Evolutionary conservation across 2,797 vertebrate species (phyloP), one percentile per base, ranked within the genome.

Genomic region (Thunnus albacares): DNA sequence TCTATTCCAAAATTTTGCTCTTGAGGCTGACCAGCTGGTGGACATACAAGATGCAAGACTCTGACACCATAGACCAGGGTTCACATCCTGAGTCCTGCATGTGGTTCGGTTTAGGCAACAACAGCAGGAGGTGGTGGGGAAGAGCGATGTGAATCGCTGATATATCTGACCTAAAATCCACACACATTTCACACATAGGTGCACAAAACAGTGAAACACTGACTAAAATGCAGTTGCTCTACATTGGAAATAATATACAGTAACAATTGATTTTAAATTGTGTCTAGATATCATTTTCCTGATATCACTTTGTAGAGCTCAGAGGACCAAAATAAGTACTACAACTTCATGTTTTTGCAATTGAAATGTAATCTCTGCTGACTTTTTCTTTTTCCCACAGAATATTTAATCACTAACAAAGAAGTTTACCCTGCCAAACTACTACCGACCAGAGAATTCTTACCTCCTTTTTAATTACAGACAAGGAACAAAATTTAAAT

Each of bases 401-500:
- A 67, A 60, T 60, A 57, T 69, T 53, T 43, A 64, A 24, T 15
- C 49, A 26, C 24, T 49, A 4, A 60, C 72, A 59, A 13, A 64
- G 1, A 9, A 5, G 7, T 65, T 33, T 6, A 24, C 11, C 22
- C 30, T 18, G 63, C 57, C 61, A 67, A 41, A 56, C 11, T 1
- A 6, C 57, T 0, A 45, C 2, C 35, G 30, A 18, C 5, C 28
- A 12, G 17, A 41, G 10, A 55, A 59, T 65, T 52, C 43, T 20
- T 10, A 66, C 58, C 58, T 60, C 14, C 18, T 66, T 61, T 24
- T 68, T 73, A 61, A 72, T 62, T 60, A 51, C 41, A 67, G 24
- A 80, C 35, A 11, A 24, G 18, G 8, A 75, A 20, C 3, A 20
- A 12, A 4, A 55, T 71, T 66, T 65, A 2, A 76, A 73, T 53